A percentile compares a stretch with the other conserved stretches of the same genome.
These are phyloP conservation scores for Callosobruchus maculatus DNA, from an alignment of 2,888 invertebrate species.

Conservation along the genomic window DNA sequence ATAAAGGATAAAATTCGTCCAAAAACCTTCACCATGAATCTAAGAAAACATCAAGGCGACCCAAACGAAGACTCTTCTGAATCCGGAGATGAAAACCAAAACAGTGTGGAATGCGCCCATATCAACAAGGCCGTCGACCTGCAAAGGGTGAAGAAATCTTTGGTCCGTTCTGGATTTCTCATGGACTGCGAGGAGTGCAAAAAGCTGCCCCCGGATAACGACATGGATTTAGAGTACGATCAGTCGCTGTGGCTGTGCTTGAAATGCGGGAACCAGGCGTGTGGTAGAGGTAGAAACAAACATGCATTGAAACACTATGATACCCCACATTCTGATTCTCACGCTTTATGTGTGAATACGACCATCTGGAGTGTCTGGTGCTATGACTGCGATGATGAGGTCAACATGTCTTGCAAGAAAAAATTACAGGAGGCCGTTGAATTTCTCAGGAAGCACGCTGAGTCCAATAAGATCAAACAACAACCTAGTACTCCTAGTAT, in stretches of 20 bases:
- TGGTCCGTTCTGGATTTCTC: conserved; percentile 49
- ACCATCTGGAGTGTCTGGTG: conserved; percentile 73
- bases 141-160: conserved; percentile 54
- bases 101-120: conserved; percentile 64
- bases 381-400: conserved; percentile 71
- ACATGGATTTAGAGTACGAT: conserved; percentile 48
- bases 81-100: conserved; percentile 65
- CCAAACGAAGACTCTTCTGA: conserved; percentile 66
- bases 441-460: conserved; percentile 60
- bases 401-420: conserved; percentile 56
- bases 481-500: conserved; percentile 13
- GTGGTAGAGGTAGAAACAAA: conserved; percentile 64
- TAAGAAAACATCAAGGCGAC: conserved; percentile 70
- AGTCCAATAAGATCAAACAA: conserved; percentile 28
- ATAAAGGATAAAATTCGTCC: not conserved
- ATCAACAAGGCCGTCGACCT: conserved; percentile 67
- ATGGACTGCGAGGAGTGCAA: conserved; percentile 53
- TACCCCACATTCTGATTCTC: conserved; percentile 72
- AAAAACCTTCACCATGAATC: conserved; percentile 55
- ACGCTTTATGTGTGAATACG: conserved; percentile 70
- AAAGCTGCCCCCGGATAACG: conserved; percentile 22
- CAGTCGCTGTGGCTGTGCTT: conserved; percentile 73
- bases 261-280: conserved; percentile 74
- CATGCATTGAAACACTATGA: conserved; percentile 74
- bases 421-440: conserved; percentile 74